Conservation (phyloP, 2,113 vertebrate genomes). For the Trinectes maculatus region DNA sequence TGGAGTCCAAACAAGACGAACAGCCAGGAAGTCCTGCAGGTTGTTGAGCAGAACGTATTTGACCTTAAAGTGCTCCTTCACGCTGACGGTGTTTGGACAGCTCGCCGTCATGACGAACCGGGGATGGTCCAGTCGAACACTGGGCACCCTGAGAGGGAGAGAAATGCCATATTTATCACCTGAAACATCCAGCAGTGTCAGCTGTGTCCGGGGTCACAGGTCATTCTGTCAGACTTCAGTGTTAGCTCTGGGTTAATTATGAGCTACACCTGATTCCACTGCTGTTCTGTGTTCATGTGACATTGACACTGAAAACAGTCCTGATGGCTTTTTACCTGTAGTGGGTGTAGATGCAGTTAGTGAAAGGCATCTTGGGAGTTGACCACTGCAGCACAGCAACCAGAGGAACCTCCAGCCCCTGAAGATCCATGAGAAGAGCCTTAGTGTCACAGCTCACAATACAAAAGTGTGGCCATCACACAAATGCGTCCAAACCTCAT, state of each 20-base stretch:
- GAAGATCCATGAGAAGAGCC: conserved; percentile 2
- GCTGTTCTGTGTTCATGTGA: too few species aligned
- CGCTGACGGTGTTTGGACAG: conserved; percentile 86
- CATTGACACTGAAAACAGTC: too few species aligned
- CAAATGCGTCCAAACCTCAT: conserved; percentile 80
- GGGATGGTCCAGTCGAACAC: conserved; percentile 89
- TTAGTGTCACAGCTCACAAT: background rate
- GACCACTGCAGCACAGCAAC: conserved; percentile 94
- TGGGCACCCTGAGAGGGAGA: conserved; percentile 81
- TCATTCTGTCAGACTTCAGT: background rate
- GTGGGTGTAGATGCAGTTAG: conserved; percentile 92
- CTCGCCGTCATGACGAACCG: conserved; percentile 93
- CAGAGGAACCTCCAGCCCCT: conserved; percentile 94
- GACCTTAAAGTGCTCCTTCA: conserved; percentile 89
- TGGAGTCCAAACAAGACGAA: conserved; percentile 92
- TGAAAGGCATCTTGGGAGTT: conserved; percentile 91
- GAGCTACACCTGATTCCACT: too few species aligned
- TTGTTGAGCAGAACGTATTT: conserved; percentile 94
- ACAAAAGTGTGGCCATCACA: background rate
- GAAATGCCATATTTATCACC: background rate
- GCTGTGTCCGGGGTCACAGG: too few species aligned
- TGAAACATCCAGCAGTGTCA: too few species aligned
- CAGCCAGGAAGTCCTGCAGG: conserved; percentile 94
- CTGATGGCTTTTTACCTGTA: conserved; percentile 78
- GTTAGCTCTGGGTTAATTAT: too few species aligned